Percentiles rank a stretch among this genome's conserved stretches.
Conservation (phyloP, 2,797 vertebrate species). For the Nothura maculosa region DNA sequence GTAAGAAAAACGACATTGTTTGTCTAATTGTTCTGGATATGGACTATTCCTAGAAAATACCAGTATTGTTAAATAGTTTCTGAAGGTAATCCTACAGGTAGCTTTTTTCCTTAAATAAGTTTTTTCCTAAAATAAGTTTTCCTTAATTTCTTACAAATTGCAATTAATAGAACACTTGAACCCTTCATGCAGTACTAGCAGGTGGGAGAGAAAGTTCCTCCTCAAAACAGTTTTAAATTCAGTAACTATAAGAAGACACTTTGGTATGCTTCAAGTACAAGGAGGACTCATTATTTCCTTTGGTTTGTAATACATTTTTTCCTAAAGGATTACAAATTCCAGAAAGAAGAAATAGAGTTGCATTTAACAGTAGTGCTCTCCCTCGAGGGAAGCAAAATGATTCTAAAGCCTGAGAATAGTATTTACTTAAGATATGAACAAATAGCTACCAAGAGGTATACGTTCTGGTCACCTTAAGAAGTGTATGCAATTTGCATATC, state of each 20-base stretch:
- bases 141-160: neutral
- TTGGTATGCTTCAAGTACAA: neutral
- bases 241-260: neutral
- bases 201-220: neutral
- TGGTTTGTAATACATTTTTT: neutral
- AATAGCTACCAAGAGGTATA: neutral
- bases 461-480: neutral
- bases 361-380: neutral
- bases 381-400: neutral
- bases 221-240: neutral
- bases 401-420: neutral
- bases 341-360: neutral
- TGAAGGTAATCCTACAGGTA: neutral
- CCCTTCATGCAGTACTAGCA: neutral
- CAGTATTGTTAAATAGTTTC: neutral
- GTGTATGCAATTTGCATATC: neutral
- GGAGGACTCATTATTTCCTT: neutral
- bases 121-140: too few relatives aligned
- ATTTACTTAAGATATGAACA: neutral
- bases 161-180: neutral
- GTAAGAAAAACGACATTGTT: neutral
- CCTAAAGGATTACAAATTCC: neutral
- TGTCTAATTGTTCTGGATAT: neutral
- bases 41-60: neutral
- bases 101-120: too few relatives aligned